Conservation (phyloP, 2,113 vertebrate species). For the Emydocephalus ijimae region DNA sequence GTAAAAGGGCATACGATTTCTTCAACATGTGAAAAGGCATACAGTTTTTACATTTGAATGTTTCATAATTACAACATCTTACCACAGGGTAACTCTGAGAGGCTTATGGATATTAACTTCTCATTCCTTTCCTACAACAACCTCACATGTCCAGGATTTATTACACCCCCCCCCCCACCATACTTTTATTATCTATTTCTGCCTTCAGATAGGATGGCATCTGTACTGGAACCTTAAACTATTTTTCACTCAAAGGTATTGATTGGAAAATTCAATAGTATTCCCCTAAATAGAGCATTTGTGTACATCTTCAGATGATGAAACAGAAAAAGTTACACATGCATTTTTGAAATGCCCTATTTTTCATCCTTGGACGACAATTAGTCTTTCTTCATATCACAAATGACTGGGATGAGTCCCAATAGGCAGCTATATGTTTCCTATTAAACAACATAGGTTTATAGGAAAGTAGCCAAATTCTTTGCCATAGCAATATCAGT, state of each 20-base stretch:
- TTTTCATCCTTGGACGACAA: not conserved
- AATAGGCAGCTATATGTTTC: not conserved
- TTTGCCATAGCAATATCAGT: not conserved
- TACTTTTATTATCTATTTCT: not conserved
- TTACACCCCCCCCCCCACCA: not conserved
- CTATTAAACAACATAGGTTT: not conserved
- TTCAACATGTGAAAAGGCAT: too few relatives aligned
- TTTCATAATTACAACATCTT: too few relatives aligned
- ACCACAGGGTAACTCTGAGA: too few relatives aligned
- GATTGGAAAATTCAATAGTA: not conserved
- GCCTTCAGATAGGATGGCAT: not conserved
- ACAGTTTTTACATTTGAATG: too few relatives aligned
- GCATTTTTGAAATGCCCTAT: not conserved
- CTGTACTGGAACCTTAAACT: not conserved
- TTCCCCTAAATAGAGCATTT: not conserved
- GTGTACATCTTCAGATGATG: not conserved
- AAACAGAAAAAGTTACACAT: not conserved
- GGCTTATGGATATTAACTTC: not conserved
- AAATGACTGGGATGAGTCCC: not conserved
- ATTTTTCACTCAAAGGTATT: not conserved
- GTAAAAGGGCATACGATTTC: too few relatives aligned
- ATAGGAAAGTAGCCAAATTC: not conserved
- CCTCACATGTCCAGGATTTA: not conserved
- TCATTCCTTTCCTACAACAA: not conserved
- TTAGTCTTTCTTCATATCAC: not conserved